phyloP scores from a whole-genome alignment of 1,140 invertebrate species.

The Calycopis cecrops region DNA sequence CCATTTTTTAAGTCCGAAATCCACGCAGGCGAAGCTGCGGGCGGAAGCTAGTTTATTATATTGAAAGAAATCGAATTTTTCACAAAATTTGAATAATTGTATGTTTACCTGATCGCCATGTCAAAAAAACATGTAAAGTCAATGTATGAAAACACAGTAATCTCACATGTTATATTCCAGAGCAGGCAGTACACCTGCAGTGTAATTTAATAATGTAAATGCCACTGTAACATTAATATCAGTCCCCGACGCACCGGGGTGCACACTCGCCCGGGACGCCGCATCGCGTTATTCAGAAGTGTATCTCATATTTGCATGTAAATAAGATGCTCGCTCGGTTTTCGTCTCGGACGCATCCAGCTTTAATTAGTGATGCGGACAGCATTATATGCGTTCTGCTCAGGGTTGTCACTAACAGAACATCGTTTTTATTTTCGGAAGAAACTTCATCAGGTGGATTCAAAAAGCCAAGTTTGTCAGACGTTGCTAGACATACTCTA shows the following conservation, averaged over 20 bases:
- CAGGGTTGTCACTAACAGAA: background rate
- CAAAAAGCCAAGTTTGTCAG: too few species aligned
- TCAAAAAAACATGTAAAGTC: too few species aligned
- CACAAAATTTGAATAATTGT: too few species aligned
- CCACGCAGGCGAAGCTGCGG: too few species aligned
- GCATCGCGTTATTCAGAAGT: constrained; percentile 24
- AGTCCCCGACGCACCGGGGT: background rate
- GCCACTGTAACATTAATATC: constrained; percentile 4
- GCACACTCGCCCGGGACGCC: constrained; percentile 14
- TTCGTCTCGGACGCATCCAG: constrained; percentile 13
- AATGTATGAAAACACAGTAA: background rate
- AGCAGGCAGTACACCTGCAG: background rate
- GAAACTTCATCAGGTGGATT: too few species aligned
- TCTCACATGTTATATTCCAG: background rate
- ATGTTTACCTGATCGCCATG: too few species aligned
- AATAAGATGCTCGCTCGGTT: constrained; percentile 26
- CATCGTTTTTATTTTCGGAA: too few species aligned
- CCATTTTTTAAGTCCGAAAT: too few species aligned
- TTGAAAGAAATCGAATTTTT: too few species aligned
- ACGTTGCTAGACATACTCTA: too few species aligned
- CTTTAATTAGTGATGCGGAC: constrained; percentile 20
- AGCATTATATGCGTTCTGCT: constrained; percentile 16
- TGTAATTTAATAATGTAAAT: constrained; percentile 9
- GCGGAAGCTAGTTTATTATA: too few species aligned
- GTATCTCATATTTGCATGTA: constrained; percentile 30